These are phyloP conservation scores for Notodonta dromedarius DNA, from an alignment of 2,888 invertebrate genomes.

Conservation along the genomic window DNA sequence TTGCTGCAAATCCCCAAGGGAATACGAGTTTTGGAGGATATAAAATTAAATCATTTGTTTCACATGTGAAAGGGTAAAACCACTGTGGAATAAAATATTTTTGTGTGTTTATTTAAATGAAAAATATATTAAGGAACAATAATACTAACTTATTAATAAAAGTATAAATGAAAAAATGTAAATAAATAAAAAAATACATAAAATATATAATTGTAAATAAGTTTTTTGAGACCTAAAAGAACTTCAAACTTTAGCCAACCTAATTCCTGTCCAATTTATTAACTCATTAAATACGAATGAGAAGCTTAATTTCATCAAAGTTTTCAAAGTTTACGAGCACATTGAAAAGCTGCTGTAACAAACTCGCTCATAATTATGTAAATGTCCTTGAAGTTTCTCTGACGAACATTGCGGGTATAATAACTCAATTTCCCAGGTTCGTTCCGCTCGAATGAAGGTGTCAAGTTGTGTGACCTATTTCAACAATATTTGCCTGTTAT, in stretches of 20 bases:
- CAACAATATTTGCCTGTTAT: constrained; percentile 37
- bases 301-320: background rate
- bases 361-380: constrained; percentile 26
- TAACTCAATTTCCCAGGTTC: constrained; percentile 40
- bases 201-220: too few species aligned
- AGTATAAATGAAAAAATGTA: too few species aligned
- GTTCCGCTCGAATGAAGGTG: constrained; percentile 34
- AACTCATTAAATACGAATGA: too few species aligned
- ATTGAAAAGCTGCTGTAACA: constrained; percentile 15
- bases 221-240: too few species aligned
- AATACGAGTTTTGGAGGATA: constrained; percentile 23
- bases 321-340: background rate
- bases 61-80: background rate
- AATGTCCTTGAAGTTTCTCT: constrained; percentile 31
- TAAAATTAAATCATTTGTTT: constrained; percentile 43
- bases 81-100: too few species aligned
- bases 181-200: too few species aligned
- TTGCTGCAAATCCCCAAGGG: constrained; percentile 25
- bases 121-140: too few species aligned
- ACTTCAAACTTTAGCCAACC: too few species aligned
- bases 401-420: constrained; percentile 32
- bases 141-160: too few species aligned
- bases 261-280: too few species aligned
- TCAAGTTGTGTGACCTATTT: constrained; percentile 44
- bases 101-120: too few species aligned